Evolutionary conservation across 2,113 vertebrate genomes (phyloP).

Genomic region (Ceyx cyanopectus): DNA sequence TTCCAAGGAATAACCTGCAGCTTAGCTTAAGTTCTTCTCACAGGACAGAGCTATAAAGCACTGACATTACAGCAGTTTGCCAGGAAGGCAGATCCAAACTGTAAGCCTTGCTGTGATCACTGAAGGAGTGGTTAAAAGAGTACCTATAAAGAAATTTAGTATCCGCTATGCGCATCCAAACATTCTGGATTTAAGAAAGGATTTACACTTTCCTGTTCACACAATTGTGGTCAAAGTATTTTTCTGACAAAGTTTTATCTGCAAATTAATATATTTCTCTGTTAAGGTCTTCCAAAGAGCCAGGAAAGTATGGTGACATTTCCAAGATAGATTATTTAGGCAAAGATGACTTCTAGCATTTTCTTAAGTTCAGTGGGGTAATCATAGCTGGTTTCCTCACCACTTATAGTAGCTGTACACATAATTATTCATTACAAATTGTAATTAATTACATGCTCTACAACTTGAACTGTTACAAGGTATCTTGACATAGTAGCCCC

Average conservation of each 20-base stretch:
- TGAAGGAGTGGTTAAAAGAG: not conserved
- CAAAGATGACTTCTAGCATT: not conserved
- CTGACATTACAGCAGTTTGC: not conserved
- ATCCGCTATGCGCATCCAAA: not conserved
- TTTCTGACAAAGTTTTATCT: not conserved
- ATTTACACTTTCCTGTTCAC: not conserved
- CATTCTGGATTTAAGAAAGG: not conserved
- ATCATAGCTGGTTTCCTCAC: not conserved
- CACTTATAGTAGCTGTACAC: not conserved
- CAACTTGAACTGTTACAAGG: not conserved
- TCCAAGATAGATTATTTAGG: not conserved
- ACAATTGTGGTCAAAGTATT: not conserved
- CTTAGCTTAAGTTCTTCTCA: not conserved
- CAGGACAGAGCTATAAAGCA: not conserved
- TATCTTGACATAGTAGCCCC: not conserved
- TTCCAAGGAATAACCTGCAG: not conserved
- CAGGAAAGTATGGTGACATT: not conserved
- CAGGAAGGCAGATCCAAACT: not conserved
- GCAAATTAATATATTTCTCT: not conserved
- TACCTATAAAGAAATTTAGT: not conserved
- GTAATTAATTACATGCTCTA: not conserved
- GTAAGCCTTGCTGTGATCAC: not conserved
- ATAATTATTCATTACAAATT: not conserved
- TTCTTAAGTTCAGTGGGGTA: not conserved
- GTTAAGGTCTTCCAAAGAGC: not conserved